Conservation (phyloP, 2,888 invertebrate species). For the Adela reaumurella region DNA sequence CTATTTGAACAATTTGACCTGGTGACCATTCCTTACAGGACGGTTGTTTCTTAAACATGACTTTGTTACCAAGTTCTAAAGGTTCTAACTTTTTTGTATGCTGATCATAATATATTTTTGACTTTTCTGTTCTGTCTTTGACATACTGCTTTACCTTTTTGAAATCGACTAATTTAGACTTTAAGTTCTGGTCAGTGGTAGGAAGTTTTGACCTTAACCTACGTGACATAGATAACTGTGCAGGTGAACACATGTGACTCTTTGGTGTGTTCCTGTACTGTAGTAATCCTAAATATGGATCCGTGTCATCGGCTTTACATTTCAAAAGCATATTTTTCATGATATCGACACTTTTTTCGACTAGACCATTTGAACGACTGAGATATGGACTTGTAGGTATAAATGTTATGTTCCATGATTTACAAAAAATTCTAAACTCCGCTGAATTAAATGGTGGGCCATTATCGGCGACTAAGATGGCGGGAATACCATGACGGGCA, state of each 20-base stretch:
- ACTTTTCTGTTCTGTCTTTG: too few species aligned
- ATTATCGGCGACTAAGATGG: constrained; percentile 12
- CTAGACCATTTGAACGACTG: constrained; percentile 12
- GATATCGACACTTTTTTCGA: constrained; percentile 3
- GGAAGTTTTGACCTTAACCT: too few species aligned
- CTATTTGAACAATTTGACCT: too few species aligned
- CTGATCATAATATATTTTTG: too few species aligned
- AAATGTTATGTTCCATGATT: constrained; percentile 11
- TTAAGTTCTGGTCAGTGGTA: too few species aligned
- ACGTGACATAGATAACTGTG: too few species aligned
- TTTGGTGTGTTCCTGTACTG: neutral
- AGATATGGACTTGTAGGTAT: constrained; percentile 10
- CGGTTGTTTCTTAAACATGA: too few species aligned
- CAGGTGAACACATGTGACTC: neutral
- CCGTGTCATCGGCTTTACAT: neutral
- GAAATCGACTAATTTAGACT: too few species aligned
- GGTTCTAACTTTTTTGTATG: too few species aligned
- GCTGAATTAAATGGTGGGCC: constrained; percentile 13
- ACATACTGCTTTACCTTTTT: too few species aligned
- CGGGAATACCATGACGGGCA: constrained; percentile 12
- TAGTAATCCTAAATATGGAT: neutral
- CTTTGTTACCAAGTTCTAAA: neutral
- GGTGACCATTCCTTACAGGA: too few species aligned
- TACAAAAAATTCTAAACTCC: constrained; percentile 11
- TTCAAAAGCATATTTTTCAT: neutral